Evolutionary conservation across 2,888 invertebrate genomes (phyloP).

Genomic region (Drosophila birchii): DNA sequence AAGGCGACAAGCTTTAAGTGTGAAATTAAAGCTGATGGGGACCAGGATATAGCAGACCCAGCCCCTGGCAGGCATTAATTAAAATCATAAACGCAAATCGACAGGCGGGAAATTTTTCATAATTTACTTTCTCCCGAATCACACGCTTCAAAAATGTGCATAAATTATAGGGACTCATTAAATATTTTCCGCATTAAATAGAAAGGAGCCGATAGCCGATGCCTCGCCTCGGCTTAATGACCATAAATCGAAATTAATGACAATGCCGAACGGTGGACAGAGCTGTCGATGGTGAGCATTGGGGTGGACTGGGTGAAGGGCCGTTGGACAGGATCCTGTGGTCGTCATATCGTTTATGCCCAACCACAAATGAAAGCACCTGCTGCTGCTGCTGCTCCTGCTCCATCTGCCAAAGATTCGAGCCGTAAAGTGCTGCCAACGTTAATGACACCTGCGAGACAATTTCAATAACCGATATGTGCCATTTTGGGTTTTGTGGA

Average conservation of each 20-base stretch:
- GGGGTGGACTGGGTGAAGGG: not conserved
- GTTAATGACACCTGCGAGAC: constrained; percentile 82
- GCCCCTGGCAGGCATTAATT: constrained; percentile 56
- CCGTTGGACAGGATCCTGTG: constrained; percentile 15
- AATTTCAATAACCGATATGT: constrained; percentile 78
- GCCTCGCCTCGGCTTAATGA: constrained; percentile 68
- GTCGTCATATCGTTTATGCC: constrained; percentile 55
- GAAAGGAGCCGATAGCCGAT: constrained; percentile 47
- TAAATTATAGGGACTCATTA: constrained; percentile 75
- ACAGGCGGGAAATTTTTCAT: constrained; percentile 36
- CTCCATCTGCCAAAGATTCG: constrained; percentile 14
- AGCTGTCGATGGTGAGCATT: not conserved
- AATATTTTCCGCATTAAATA: constrained; percentile 65
- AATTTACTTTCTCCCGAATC: constrained; percentile 35
- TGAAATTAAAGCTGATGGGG: constrained; percentile 48
- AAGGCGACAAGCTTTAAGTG: constrained; percentile 62
- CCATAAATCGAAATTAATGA: constrained; percentile 81
- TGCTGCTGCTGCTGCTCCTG: constrained; percentile 44
- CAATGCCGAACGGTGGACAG: constrained; percentile 46
- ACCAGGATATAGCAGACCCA: constrained; percentile 10
- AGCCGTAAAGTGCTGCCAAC: constrained; percentile 60
- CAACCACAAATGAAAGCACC: constrained; percentile 69
- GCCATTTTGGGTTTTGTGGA: constrained; percentile 59
- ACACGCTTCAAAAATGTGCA: constrained; percentile 53
- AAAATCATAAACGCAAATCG: constrained; percentile 65